Evolutionary conservation across 1,140 invertebrate species (phyloP), one percentile per base, ranked within the genome.

Genomic region (Cotesia chilonis): DNA sequence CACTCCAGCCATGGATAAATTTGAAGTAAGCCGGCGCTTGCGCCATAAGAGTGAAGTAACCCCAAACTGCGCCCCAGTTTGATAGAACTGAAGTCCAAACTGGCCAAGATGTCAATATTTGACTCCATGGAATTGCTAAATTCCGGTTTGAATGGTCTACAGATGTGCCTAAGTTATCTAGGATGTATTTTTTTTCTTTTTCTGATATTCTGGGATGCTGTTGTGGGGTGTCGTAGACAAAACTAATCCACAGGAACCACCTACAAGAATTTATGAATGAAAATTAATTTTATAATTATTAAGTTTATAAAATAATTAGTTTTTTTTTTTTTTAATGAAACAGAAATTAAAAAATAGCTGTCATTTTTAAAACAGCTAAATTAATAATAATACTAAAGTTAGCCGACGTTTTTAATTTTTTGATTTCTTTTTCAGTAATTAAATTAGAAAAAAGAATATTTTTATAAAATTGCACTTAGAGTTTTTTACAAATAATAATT

Each of bases 11-110:
- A 70, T 96, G 91, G 38, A 96, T 91, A 76, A 92, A 90, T 68
- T 92, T 92, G 80, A 98, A 92, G 81, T 96, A 98, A 1, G 92
- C 93, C 0, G 96, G 96, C 0, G 95, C 88, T 77, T 95, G 91
- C 0, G 93, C 94, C 82, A 96, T 91, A 66, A 96, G 85, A 0
- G 94, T 96, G 72, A 96, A 93, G 35, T 95, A 90, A 3, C 94
- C 94, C 94, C 95, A 97, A 77, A 94, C 91, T 59, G 91, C 90
- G 10, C 94, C 92, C 88, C 93, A 93, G 80, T 97, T 94, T 0
- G 91, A 90, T 0, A 92, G 78, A 54, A 92, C 89, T 67, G 93
- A 90, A 38, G 94, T 90, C 93, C 93, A 96, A 0, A 96, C 89
- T 0, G 94, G 91, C 1, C 87, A 72, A 1, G 94, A 95, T 0